These are phyloP conservation scores for Poecilia gillii DNA, from an alignment of 2,797 vertebrate genomes.

Conservation along the genomic window DNA sequence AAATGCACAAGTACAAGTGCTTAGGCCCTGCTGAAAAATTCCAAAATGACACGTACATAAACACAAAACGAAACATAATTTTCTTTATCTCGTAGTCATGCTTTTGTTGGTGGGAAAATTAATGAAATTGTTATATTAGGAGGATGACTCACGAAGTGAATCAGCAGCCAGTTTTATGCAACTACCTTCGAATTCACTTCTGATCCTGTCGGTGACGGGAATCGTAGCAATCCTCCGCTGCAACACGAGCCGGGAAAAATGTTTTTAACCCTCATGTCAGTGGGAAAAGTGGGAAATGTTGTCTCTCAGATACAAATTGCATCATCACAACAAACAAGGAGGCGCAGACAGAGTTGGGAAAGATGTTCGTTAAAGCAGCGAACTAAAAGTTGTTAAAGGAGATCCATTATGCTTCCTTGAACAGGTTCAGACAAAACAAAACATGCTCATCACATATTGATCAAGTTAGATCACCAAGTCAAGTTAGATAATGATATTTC, in stretches of 20 bases:
- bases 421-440: too few species aligned
- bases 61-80: neutral
- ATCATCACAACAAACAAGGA: neutral
- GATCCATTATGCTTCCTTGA: too few species aligned
- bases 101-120: constrained; percentile 16
- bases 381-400: neutral
- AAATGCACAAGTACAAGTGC: constrained; percentile 12
- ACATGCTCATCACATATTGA: too few species aligned
- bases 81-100: neutral
- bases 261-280: neutral
- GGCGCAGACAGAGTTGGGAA: neutral
- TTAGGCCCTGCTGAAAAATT: neutral
- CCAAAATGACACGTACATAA: neutral
- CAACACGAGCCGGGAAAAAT: neutral
- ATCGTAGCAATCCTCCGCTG: neutral
- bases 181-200: constrained; percentile 15
- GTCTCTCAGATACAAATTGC: neutral
- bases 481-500: too few species aligned
- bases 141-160: constrained; percentile 22
- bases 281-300: neutral
- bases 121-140: constrained; percentile 10
- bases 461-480: too few species aligned
- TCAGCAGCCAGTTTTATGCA: constrained; percentile 22
- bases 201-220: neutral
- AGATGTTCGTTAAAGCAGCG: neutral